These are phyloP conservation scores for Pantelozetes paolii DNA, from an alignment of 2,888 invertebrate species.

Conservation along the genomic window DNA sequence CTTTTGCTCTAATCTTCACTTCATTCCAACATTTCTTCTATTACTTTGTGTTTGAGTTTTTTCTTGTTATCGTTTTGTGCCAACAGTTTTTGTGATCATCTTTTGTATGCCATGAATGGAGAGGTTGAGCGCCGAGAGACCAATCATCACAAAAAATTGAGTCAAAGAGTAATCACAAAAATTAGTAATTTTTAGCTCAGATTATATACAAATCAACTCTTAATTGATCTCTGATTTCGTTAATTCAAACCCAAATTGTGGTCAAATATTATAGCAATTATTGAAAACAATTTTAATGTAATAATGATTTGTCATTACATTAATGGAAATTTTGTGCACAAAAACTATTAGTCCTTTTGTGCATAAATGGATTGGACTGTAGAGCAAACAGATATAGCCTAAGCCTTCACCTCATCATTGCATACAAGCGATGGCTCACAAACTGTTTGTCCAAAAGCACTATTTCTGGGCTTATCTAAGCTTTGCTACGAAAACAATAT, in stretches of 20 bases:
- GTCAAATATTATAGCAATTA: no score
- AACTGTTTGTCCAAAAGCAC: constrained; percentile 9
- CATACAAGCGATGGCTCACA: background rate
- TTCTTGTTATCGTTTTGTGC: background rate
- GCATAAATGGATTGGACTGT: background rate
- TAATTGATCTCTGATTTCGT: no score
- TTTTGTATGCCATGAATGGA: background rate
- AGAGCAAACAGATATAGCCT: background rate
- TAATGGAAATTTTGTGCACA: no score
- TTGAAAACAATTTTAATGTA: no score
- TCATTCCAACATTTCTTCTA: background rate
- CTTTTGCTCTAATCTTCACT: background rate
- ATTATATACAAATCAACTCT: no score
- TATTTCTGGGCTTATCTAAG: background rate
- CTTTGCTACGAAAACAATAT: background rate
- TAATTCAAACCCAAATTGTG: no score
- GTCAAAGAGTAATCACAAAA: background rate
- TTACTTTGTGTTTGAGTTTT: constrained; percentile 1
- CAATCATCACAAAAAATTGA: background rate
- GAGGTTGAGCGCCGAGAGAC: background rate
- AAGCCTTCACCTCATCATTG: background rate
- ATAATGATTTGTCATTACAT: no score
- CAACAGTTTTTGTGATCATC: background rate
- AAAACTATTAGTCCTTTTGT: no score
- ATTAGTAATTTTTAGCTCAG: background rate